phyloP scores from a whole-genome alignment of 2,113 vertebrate species.

The Cyrtonyx montezumae region DNA sequence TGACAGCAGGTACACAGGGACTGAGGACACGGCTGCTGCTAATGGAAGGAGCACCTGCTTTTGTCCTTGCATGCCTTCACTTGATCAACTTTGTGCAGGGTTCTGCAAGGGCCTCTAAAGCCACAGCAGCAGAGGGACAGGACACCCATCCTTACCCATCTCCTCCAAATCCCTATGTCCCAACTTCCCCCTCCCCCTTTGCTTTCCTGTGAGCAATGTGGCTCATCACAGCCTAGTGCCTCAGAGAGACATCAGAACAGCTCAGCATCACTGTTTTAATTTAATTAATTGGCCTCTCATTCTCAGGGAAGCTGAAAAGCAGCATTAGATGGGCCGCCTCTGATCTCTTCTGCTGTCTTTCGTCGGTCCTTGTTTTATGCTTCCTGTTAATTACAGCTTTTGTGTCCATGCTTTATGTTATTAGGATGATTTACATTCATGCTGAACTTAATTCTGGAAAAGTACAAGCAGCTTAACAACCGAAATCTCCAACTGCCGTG shows the following conservation, averaged over 20 bases:
- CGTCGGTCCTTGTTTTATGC: not conserved
- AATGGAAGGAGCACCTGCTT: fast-evolving
- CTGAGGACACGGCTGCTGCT: not conserved
- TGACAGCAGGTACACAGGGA: no score
- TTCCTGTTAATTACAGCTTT: constrained; percentile 40
- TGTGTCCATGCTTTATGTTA: not conserved
- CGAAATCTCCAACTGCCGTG: not conserved
- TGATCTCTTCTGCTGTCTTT: constrained; percentile 13
- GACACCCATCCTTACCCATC: not conserved
- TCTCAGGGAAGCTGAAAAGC: not conserved
- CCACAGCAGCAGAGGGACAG: fast-evolving
- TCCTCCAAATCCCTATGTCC: fast-evolving
- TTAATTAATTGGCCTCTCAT: constrained; percentile 59
- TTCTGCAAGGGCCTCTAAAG: fast-evolving
- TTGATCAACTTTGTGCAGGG: fast-evolving
- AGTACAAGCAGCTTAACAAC: not conserved
- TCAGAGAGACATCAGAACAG: constrained; percentile 35
- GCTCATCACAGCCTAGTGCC: fast-evolving
- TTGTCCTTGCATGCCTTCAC: not conserved
- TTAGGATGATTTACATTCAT: not conserved
- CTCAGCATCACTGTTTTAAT: constrained; percentile 52
- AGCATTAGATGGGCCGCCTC: constrained; percentile 17
- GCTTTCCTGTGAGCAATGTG: not conserved
- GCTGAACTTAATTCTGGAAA: not conserved
- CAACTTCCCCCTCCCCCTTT: not conserved